A percentile compares a stretch with the other conserved stretches of the same genome.
These are phyloP conservation scores for Catocala sponsa DNA, from an alignment of 2,888 invertebrate genomes.

Conservation along the genomic window DNA sequence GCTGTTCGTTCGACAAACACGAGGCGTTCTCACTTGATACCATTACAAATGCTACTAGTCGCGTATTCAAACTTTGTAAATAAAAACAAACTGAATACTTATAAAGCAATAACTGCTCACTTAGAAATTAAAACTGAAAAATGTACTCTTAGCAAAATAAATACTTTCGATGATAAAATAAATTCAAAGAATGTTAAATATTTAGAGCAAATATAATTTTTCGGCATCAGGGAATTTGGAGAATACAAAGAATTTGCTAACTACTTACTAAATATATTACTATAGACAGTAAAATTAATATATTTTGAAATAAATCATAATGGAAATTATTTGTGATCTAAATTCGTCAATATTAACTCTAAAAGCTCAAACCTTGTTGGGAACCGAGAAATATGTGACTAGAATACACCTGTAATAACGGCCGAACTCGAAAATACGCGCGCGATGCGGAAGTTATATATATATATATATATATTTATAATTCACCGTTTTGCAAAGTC, in stretches of 20 bases:
- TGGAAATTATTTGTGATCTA: slow-evolving; percentile 45
- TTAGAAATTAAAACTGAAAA: slow-evolving; percentile 22
- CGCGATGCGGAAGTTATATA: slow-evolving; percentile 24
- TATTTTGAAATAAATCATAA: not conserved
- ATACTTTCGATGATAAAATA: not conserved
- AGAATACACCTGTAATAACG: slow-evolving; percentile 53
- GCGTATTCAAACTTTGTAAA: slow-evolving; percentile 25
- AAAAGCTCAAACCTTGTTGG: slow-evolving; percentile 79
- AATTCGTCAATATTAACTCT: slow-evolving; percentile 76
- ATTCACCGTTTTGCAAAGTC: slow-evolving; percentile 5
- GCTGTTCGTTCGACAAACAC: slow-evolving; percentile 31
- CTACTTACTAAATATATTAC: not conserved
- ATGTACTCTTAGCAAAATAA: slow-evolving; percentile 35
- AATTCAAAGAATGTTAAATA: slow-evolving; percentile 16
- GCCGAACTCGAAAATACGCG: slow-evolving; percentile 54
- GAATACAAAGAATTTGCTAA: slow-evolving; percentile 29
- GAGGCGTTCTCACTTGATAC: slow-evolving; percentile 18
- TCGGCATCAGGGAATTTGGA: slow-evolving; percentile 12
- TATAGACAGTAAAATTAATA: slow-evolving; percentile 1
- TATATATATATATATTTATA: too few relatives aligned
- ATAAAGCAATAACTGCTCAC: slow-evolving; percentile 26
- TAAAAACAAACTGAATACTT: slow-evolving; percentile 18
- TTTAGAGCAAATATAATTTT: slow-evolving; percentile 18
- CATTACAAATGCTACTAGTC: slow-evolving; percentile 25
- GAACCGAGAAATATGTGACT: slow-evolving; percentile 64